Percentiles rank a stretch among this genome's conserved stretches.
Evolutionary conservation across 2,113 vertebrate species (phyloP).

Genomic region (Sapajus apella): DNA sequence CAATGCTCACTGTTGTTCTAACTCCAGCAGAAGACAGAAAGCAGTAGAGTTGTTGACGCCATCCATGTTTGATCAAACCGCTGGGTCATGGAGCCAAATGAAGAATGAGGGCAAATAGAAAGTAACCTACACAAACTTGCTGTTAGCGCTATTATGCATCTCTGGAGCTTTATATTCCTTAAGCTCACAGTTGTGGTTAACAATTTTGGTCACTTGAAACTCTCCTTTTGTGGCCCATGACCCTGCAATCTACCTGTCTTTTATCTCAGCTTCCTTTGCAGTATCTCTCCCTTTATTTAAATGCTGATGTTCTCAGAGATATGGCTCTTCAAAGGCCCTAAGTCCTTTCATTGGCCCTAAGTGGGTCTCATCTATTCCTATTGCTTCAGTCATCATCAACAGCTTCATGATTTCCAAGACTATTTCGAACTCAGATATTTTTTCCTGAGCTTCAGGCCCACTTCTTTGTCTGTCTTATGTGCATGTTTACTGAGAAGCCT

Average conservation of each 20-base stretch:
- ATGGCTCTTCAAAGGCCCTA: background rate
- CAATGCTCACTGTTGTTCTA: background rate
- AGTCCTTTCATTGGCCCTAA: background rate
- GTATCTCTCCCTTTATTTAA: background rate
- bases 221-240: background rate
- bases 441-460: background rate
- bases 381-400: background rate
- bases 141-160: background rate
- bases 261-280: background rate
- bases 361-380: background rate
- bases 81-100: background rate
- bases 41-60: background rate
- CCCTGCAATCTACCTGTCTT: background rate
- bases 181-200: background rate
- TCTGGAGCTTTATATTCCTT: background rate
- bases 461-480: background rate
- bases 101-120: background rate
- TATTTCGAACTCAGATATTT: background rate
- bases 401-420: background rate
- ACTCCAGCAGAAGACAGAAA: background rate
- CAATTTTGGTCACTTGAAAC: background rate
- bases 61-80: background rate
- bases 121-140: background rate
- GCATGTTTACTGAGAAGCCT: background rate
- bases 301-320: background rate